Conservation (phyloP, 2,113 vertebrate species). For the Tursiops truncatus region DNA sequence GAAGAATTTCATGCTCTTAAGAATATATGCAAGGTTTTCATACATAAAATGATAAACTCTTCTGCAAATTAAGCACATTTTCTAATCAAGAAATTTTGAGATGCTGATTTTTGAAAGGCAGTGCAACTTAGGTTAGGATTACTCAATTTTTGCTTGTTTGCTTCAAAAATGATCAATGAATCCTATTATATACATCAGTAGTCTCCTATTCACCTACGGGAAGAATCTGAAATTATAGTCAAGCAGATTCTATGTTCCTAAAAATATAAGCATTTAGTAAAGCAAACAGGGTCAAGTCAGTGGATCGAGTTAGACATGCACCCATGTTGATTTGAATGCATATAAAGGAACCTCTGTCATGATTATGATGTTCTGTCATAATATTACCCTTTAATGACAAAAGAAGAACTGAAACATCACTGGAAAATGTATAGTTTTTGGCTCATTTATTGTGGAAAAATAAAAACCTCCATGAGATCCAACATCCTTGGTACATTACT, state of each 20-base stretch:
- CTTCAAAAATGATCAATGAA: not conserved
- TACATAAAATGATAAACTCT: constrained; percentile 14
- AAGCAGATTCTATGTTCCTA: not conserved
- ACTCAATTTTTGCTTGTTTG: not conserved
- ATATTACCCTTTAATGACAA: too few relatives aligned
- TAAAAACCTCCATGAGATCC: not conserved
- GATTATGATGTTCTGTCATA: not conserved
- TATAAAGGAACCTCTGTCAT: not conserved
- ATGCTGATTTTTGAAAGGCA: constrained; percentile 34
- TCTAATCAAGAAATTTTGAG: constrained; percentile 54
- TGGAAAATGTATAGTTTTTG: not conserved
- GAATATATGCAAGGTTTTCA: not conserved
- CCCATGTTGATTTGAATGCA: accelerated
- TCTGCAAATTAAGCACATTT: constrained; percentile 13
- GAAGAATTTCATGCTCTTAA: not conserved
- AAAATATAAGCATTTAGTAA: not conserved
- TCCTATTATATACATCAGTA: not conserved
- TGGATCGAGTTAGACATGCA: not conserved
- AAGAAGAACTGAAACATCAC: not conserved
- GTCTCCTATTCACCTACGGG: not conserved
- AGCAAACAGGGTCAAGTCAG: not conserved
- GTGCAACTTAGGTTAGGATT: not conserved
- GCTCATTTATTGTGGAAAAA: not conserved
- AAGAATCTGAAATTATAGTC: not conserved
- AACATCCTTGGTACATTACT: not conserved